Conservation (phyloP, 2,113 vertebrate genomes). For the Tupaia chinensis region DNA sequence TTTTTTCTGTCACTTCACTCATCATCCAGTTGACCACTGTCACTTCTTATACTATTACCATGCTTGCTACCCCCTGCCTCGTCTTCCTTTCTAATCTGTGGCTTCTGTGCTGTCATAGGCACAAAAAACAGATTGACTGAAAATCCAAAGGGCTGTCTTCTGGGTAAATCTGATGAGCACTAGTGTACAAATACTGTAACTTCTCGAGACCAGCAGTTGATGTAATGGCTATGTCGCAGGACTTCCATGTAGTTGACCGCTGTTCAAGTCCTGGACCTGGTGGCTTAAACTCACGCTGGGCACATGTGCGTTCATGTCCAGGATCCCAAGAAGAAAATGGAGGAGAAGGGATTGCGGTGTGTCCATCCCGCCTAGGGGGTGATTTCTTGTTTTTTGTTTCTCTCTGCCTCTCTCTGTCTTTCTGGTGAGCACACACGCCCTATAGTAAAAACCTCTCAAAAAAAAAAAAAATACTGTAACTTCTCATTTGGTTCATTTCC, state of each 20-base stretch:
- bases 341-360: too few relatives aligned
- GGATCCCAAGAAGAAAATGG: too few relatives aligned
- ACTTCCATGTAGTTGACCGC: too few relatives aligned
- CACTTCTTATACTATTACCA: not conserved
- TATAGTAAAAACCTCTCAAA: too few relatives aligned
- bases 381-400: too few relatives aligned
- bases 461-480: not conserved
- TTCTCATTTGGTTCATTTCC: not conserved
- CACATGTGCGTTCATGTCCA: too few relatives aligned
- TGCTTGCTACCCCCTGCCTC: not conserved
- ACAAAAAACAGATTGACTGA: not conserved
- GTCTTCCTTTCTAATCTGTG: not conserved
- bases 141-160: conserved; percentile 9
- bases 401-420: too few relatives aligned
- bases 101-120: not conserved
- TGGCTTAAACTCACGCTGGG: too few relatives aligned
- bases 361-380: too few relatives aligned
- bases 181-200: not conserved
- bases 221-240: too few relatives aligned
- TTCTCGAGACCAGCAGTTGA: not conserved
- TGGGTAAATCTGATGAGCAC: not conserved
- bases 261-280: too few relatives aligned
- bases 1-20: not conserved
- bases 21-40: not conserved
- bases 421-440: too few relatives aligned